Evolutionary conservation across 2,888 invertebrate species (phyloP).

Genomic region (Tinea pellionella): DNA sequence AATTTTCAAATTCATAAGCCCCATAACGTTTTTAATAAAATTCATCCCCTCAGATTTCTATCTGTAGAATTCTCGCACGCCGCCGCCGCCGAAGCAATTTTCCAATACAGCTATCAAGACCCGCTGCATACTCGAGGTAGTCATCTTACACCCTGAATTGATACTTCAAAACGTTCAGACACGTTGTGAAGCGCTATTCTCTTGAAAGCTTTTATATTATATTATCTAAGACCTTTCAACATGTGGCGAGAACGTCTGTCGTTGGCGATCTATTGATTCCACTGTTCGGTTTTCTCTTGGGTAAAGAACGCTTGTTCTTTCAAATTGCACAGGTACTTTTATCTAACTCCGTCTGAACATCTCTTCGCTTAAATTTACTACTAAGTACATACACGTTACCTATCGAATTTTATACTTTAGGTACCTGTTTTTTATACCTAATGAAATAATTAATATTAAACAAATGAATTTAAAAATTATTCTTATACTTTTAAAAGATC

Average conservation of each 20-base stretch:
- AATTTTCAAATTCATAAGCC: slow-evolving; percentile 11
- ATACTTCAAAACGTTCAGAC: slow-evolving; percentile 50
- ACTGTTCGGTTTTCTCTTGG: slow-evolving; percentile 47
- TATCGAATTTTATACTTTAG: too few species aligned
- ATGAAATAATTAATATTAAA: too few species aligned
- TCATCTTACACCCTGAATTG: slow-evolving; percentile 64
- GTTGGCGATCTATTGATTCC: slow-evolving; percentile 54
- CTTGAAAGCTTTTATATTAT: slow-evolving; percentile 69
- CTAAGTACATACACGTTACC: neutral
- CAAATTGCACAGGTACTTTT: neutral
- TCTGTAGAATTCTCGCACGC: slow-evolving; percentile 19
- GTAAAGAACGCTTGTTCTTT: slow-evolving; percentile 26
- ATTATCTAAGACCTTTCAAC: slow-evolving; percentile 64
- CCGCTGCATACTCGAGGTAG: slow-evolving; percentile 50
- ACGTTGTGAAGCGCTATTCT: slow-evolving; percentile 57
- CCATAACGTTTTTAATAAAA: slow-evolving; percentile 47
- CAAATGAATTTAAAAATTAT: too few species aligned
- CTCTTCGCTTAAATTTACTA: neutral
- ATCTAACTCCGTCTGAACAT: neutral
- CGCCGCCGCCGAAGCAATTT: slow-evolving; percentile 40
- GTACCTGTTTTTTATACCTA: too few species aligned
- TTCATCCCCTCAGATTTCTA: slow-evolving; percentile 40
- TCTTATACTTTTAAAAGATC: too few species aligned
- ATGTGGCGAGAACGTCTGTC: slow-evolving; percentile 61
- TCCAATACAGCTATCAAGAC: slow-evolving; percentile 57